A percentile compares a stretch with the other conserved stretches of the same genome.
These are phyloP conservation scores for Minunthozetes semirufus DNA, from an alignment of 2,888 invertebrate genomes.

Conservation along the genomic window DNA sequence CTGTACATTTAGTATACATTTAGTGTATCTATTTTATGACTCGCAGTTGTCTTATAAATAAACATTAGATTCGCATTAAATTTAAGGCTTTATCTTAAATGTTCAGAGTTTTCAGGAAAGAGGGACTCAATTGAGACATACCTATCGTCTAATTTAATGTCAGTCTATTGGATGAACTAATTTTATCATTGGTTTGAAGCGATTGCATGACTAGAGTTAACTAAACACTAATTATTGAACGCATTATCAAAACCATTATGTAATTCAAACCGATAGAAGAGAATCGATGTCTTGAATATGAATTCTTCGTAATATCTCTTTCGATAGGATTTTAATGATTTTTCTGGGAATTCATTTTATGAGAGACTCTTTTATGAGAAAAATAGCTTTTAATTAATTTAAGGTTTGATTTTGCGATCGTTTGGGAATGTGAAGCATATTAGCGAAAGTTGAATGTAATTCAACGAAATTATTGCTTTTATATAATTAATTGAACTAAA, in stretches of 20 bases:
- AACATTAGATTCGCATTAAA: conserved; percentile 16
- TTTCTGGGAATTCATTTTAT: background rate
- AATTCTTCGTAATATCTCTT: conserved; percentile 14
- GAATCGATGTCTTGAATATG: conserved; percentile 13
- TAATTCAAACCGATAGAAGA: background rate
- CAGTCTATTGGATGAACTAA: too few species aligned
- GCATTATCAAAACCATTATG: background rate
- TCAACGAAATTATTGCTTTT: background rate
- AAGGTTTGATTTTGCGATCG: background rate
- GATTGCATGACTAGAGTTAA: background rate
- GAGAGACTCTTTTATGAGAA: background rate
- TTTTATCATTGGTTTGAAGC: background rate
- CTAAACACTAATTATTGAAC: background rate
- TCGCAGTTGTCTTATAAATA: conserved; percentile 9
- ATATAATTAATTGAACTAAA: background rate
- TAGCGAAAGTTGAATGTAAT: background rate
- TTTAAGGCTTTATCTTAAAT: conserved; percentile 14
- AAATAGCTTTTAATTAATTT: background rate
- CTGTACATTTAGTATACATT: background rate
- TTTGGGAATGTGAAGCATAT: background rate
- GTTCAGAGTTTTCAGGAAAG: conserved; percentile 8
- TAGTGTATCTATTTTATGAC: conserved; percentile 1
- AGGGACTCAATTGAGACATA: conserved; percentile 8
- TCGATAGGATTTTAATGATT: background rate
- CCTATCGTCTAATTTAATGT: background rate